A percentile compares a stretch with the other conserved stretches of the same genome.
These are phyloP conservation scores for Cryptoleucopteryx plumbea DNA, from an alignment of 2,113 vertebrate genomes.

Conservation along the genomic window DNA sequence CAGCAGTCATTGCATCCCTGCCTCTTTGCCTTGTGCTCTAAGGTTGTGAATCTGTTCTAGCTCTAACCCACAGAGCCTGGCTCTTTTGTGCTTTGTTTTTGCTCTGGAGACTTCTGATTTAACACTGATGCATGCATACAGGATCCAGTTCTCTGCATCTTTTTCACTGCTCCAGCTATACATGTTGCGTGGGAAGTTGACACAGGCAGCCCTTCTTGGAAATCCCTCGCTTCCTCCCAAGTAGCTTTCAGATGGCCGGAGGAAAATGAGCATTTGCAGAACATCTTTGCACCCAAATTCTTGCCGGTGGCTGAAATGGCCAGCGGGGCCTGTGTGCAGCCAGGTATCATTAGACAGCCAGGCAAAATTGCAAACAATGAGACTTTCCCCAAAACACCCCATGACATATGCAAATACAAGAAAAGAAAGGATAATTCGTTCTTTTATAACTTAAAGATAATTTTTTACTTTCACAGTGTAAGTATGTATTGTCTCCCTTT, in stretches of 20 bases:
- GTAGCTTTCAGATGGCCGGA: background rate
- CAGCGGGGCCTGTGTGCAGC: background rate
- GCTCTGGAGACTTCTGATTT: background rate
- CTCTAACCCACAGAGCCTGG: background rate
- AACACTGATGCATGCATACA: background rate
- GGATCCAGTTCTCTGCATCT: background rate
- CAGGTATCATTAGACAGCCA: background rate
- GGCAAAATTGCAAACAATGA: background rate
- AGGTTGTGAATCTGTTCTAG: background rate
- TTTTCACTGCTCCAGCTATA: background rate
- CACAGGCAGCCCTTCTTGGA: background rate
- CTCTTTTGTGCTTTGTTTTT: background rate
- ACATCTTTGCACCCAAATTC: background rate
- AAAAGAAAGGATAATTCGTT: background rate
- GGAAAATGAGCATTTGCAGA: background rate
- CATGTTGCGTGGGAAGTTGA: background rate
- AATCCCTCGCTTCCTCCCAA: background rate
- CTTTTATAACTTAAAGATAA: background rate
- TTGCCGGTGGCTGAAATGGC: background rate
- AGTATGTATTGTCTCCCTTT: background rate
- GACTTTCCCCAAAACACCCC: background rate
- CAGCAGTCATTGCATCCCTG: background rate
- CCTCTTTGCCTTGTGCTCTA: background rate
- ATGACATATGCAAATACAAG: background rate
- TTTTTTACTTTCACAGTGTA: background rate